These are phyloP conservation scores for Drosophila sulfurigaster DNA, from an alignment of 1,140 invertebrate genomes.

Conservation along the genomic window DNA sequence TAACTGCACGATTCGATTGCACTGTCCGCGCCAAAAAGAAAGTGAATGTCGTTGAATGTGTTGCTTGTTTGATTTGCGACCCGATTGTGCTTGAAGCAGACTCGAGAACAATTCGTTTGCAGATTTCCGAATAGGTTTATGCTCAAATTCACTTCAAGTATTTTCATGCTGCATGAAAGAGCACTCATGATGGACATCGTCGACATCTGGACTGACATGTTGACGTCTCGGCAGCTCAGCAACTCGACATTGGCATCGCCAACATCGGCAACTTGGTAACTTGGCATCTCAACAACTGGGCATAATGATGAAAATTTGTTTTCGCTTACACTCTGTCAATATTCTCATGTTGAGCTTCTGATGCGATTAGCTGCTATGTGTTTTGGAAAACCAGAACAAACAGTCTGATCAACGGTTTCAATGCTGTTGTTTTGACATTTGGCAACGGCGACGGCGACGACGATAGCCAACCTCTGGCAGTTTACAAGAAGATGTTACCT, in stretches of 20 bases:
- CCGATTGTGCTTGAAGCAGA: too few species aligned
- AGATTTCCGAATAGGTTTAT: neutral
- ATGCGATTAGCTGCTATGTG: constrained; percentile 62
- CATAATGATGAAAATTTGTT: constrained; percentile 49
- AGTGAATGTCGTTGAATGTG: neutral
- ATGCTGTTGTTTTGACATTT: constrained; percentile 75
- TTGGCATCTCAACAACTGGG: constrained; percentile 34
- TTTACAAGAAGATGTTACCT: constrained; percentile 53
- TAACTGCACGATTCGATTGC: neutral
- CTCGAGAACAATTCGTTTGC: neutral
- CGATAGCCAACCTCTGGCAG: constrained; percentile 23
- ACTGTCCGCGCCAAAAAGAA: neutral
- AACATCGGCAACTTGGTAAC: neutral
- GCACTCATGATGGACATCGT: constrained; percentile 21
- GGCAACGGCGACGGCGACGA: constrained; percentile 1
- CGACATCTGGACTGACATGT: constrained; percentile 42
- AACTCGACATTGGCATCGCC: neutral
- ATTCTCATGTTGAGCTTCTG: constrained; percentile 53
- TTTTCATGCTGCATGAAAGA: constrained; percentile 4
- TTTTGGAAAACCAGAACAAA: constrained; percentile 55
- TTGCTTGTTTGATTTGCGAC: neutral
- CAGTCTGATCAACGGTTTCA: constrained; percentile 25
- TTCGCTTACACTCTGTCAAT: constrained; percentile 49
- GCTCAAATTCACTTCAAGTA: neutral
- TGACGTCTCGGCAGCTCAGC: constrained; percentile 38